A percentile compares a stretch with the other conserved stretches of the same genome.
These are phyloP conservation scores for Lemur catta DNA, from an alignment of 2,797 vertebrate species.

Conservation along the genomic window DNA sequence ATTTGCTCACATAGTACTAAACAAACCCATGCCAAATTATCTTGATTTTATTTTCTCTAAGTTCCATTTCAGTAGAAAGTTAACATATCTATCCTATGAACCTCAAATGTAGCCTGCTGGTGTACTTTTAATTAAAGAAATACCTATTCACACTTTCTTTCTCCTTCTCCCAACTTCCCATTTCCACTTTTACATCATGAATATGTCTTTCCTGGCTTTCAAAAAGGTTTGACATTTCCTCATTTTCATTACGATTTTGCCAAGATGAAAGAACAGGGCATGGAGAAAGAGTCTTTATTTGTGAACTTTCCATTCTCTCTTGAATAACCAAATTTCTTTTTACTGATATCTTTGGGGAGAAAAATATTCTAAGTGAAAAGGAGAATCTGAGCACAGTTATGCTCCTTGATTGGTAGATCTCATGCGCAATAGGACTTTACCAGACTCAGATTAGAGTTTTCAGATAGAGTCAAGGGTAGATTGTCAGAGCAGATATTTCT, in stretches of 20 bases:
- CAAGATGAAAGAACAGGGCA: neutral
- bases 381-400: neutral
- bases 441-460: neutral
- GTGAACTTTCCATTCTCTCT: neutral
- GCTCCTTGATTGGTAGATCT: neutral
- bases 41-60: slow-evolving; percentile 1
- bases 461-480: neutral
- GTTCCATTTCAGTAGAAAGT: neutral
- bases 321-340: neutral
- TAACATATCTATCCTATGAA: neutral
- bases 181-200: neutral
- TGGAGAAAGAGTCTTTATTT: neutral
- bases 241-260: slow-evolving; percentile 13
- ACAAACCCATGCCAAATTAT: neutral
- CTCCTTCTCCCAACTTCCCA: neutral
- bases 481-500: neutral
- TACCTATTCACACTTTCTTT: neutral
- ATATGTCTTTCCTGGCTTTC: neutral
- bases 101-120: neutral
- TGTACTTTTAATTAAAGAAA: neutral
- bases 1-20: neutral
- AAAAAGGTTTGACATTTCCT: neutral
- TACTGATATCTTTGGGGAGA: neutral
- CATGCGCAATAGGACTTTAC: neutral
- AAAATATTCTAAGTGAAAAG: neutral